Conservation (phyloP, 1,140 invertebrate genomes). For the Saccostrea cuccullata region DNA sequence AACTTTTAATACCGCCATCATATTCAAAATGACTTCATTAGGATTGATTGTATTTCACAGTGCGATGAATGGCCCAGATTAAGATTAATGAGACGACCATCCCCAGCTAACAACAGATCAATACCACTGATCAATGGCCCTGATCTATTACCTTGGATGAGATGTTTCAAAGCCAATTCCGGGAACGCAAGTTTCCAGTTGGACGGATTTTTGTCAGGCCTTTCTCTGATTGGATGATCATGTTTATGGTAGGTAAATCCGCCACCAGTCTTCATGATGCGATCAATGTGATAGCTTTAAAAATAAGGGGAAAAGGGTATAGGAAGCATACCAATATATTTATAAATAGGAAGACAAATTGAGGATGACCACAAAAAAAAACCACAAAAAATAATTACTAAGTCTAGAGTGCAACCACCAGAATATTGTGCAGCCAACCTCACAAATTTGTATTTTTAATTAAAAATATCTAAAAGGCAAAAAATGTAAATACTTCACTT, state of each 20-base stretch:
- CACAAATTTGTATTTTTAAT: too few species aligned
- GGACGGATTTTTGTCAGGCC: conserved; percentile 55
- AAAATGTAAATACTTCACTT: too few species aligned
- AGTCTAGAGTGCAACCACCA: too few species aligned
- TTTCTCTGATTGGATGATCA: conserved; percentile 58
- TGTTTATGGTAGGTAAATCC: conserved; percentile 65
- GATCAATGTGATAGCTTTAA: conserved; percentile 65
- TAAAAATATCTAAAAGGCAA: too few species aligned
- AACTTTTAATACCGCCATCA: background rate
- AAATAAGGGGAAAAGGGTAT: background rate
- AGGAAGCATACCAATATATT: too few species aligned
- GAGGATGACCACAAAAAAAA: too few species aligned
- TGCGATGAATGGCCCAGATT: background rate
- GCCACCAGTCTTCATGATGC: conserved; percentile 62
- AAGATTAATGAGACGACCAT: background rate
- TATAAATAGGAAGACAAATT: too few species aligned
- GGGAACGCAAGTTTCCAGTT: conserved; percentile 60
- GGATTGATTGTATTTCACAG: background rate
- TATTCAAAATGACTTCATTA: background rate
- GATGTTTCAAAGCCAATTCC: conserved; percentile 25
- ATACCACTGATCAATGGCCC: background rate
- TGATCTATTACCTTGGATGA: conserved; percentile 15
- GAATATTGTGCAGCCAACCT: too few species aligned
- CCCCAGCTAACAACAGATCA: background rate
- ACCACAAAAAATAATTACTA: too few species aligned